Conservation (phyloP, 2,113 vertebrate species). For the Ceyx margarethae region DNA sequence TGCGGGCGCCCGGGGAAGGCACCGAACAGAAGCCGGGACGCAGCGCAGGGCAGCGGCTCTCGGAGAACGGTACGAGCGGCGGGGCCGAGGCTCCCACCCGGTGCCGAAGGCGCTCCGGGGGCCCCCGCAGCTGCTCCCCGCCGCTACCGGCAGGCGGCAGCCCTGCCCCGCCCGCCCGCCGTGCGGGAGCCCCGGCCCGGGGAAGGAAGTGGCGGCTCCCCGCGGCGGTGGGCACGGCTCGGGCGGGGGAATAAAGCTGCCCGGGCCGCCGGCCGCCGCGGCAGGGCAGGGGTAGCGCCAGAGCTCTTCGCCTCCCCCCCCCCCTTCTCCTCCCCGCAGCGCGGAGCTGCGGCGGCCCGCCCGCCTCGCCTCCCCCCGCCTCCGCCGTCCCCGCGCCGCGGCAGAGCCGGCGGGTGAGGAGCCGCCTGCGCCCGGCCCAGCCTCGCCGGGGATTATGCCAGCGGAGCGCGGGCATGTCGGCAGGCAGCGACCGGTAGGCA, state of each 20-base stretch:
- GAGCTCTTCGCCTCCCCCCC: neutral
- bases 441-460: slow-evolving; percentile 14
- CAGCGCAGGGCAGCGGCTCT: neutral
- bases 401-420: neutral
- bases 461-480: neutral
- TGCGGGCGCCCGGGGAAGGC: neutral
- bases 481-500: neutral
- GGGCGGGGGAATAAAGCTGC: neutral
- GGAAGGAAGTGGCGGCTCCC: neutral
- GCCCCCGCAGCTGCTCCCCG: no score
- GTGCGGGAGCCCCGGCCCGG: neutral
- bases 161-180: neutral
- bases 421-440: neutral
- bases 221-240: neutral
- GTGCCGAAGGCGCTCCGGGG: neutral
- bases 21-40: neutral
- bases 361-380: neutral
- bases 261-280: neutral
- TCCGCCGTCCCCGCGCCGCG: neutral
- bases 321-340: neutral
- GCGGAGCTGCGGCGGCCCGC: neutral
- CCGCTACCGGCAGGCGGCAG: neutral
- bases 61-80: neutral
- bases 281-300: neutral
- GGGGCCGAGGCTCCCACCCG: neutral